These are phyloP conservation scores for Belgica antarctica DNA, from an alignment of 2,888 invertebrate species.

Conservation along the genomic window DNA sequence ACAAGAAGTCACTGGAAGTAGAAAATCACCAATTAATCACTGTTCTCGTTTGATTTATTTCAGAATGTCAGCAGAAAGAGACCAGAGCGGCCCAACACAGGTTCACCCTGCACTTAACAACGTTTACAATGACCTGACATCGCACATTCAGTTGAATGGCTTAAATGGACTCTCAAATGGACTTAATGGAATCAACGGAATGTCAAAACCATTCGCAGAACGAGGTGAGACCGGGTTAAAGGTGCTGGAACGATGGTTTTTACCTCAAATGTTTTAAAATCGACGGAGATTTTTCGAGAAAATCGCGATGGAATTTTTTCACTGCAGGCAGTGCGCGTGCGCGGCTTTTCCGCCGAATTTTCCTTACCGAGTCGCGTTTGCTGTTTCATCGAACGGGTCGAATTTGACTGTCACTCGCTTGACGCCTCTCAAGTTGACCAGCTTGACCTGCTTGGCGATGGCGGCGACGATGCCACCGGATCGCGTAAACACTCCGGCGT, in stretches of 20 bases:
- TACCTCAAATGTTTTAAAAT: too few relatives aligned
- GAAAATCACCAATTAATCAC: too few relatives aligned
- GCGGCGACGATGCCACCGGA: constrained; percentile 71
- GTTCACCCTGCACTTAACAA: constrained; percentile 35
- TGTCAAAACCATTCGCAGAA: background rate
- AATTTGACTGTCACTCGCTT: constrained; percentile 75
- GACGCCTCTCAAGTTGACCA: constrained; percentile 74
- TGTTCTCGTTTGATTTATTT: too few relatives aligned
- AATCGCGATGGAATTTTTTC: constrained; percentile 32
- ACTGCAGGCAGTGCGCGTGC: constrained; percentile 32
- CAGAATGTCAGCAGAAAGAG: constrained; percentile 61
- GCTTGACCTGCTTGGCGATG: constrained; percentile 68
- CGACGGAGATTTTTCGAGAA: too few relatives aligned
- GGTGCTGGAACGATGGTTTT: too few relatives aligned
- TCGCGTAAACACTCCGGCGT: constrained; percentile 65
- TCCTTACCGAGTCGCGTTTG: constrained; percentile 59
- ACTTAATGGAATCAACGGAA: background rate
- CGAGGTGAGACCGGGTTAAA: background rate
- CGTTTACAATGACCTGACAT: background rate
- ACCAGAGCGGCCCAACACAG: constrained; percentile 48
- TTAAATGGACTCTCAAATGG: constrained; percentile 8
- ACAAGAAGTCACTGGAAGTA: constrained; percentile 70
- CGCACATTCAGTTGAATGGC: constrained; percentile 34
- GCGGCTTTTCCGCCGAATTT: constrained; percentile 35
- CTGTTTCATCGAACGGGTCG: constrained; percentile 78